phyloP scores from a whole-genome alignment of 1,140 invertebrate species.

The Drosophila sp. region DNA sequence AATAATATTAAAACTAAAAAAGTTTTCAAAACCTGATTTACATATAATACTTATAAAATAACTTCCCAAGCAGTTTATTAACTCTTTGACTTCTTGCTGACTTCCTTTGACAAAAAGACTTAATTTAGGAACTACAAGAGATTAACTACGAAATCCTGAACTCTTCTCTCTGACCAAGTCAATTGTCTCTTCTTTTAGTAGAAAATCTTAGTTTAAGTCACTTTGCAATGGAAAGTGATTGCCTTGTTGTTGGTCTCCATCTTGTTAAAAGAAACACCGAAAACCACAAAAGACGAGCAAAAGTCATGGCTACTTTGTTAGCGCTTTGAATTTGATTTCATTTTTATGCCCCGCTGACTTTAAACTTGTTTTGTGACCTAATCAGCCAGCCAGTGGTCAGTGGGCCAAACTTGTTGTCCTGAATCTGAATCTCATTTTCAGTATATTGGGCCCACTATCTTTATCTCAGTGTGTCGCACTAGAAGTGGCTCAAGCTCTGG shows the following conservation, averaged over 20 bases:
- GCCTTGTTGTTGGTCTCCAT: background rate
- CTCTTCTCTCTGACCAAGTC: too few relatives aligned
- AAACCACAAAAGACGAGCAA: constrained; percentile 10
- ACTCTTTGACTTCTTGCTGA: too few relatives aligned
- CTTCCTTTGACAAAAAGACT: too few relatives aligned
- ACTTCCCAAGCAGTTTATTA: too few relatives aligned
- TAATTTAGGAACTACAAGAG: too few relatives aligned
- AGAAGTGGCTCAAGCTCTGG: constrained; percentile 11
- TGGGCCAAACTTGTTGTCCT: constrained; percentile 21
- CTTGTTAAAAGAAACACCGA: background rate
- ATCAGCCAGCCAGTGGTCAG: constrained; percentile 5
- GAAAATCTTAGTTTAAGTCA: background rate
- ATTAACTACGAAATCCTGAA: too few relatives aligned
- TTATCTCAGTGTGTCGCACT: constrained; percentile 8
- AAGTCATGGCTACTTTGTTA: constrained; percentile 5
- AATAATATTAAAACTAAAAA: too few relatives aligned
- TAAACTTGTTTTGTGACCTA: background rate
- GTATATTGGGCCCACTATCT: background rate
- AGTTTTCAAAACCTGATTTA: too few relatives aligned
- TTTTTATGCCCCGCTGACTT: constrained; percentile 5
- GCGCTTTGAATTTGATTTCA: constrained; percentile 18
- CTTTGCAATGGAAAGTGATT: background rate
- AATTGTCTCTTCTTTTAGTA: background rate
- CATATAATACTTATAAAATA: too few relatives aligned
- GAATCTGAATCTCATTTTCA: constrained; percentile 9